A percentile compares a stretch with the other conserved stretches of the same genome.
Evolutionary conservation across 2,797 vertebrate species (phyloP).

Genomic region (Selene dorsalis): DNA sequence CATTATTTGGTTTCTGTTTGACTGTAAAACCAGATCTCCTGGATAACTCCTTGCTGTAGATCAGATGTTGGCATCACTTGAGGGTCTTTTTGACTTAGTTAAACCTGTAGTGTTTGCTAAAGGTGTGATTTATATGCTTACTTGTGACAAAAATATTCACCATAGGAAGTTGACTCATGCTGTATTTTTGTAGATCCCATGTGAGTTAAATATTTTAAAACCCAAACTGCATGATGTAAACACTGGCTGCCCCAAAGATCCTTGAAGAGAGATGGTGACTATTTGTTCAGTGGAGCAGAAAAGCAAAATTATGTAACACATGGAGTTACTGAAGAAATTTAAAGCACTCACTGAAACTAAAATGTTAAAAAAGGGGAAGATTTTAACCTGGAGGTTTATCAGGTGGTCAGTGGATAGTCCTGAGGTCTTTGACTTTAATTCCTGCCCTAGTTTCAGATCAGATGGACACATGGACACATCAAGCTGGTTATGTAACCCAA

Average conservation of each 20-base stretch:
- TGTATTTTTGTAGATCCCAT: neutral
- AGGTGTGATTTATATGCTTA: neutral
- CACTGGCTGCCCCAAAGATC: neutral
- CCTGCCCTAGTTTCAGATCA: slow-evolving; percentile 35
- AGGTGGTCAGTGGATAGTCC: neutral
- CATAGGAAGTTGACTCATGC: neutral
- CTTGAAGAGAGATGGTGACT: slow-evolving; percentile 1
- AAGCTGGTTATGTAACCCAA: slow-evolving; percentile 50
- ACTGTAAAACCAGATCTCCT: neutral
- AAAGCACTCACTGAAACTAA: neutral
- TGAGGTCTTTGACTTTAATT: slow-evolving; percentile 20
- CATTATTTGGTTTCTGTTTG: slow-evolving; percentile 9
- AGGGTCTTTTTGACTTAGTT: neutral
- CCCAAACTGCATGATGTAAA: slow-evolving; percentile 9
- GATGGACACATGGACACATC: slow-evolving; percentile 1
- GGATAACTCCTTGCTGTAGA: neutral
- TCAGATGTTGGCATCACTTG: rapidly evolving
- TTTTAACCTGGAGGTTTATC: neutral
- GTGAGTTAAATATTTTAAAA: neutral
- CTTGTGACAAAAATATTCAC: neutral
- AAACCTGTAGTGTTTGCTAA: neutral
- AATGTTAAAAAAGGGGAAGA: neutral
- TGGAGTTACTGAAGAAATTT: neutral
- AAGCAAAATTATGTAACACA: slow-evolving; percentile 42
- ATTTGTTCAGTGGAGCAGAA: slow-evolving; percentile 51